These are phyloP conservation scores for Drosophila sturtevanti DNA, from an alignment of 1,140 invertebrate genomes.

Conservation along the genomic window DNA sequence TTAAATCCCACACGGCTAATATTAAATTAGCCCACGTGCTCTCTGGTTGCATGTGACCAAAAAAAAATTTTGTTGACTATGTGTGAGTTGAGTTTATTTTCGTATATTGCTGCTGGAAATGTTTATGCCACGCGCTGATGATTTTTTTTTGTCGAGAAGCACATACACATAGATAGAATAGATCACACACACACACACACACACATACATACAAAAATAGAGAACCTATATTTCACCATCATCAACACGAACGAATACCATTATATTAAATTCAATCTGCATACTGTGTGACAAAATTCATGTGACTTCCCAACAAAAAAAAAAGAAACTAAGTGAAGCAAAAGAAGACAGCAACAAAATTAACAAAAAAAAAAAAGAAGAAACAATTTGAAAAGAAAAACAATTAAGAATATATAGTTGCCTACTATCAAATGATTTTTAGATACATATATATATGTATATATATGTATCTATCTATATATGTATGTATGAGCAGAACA, in stretches of 20 bases:
- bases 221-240: constrained; percentile 50
- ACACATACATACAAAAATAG: constrained; percentile 30
- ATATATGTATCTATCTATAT: too few species aligned
- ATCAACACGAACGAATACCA: constrained; percentile 29
- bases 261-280: constrained; percentile 71
- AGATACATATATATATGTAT: not conserved
- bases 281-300: constrained; percentile 73
- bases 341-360: constrained; percentile 20
- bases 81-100: constrained; percentile 30
- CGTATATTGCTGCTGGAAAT: constrained; percentile 65
- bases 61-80: constrained; percentile 44
- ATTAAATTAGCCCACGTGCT: constrained; percentile 56
- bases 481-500: too few species aligned
- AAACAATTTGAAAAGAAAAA: constrained; percentile 30
- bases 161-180: not conserved
- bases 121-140: constrained; percentile 64
- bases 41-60: constrained; percentile 63
- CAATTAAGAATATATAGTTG: not conserved
- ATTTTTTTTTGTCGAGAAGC: constrained; percentile 31
- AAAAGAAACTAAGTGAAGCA: constrained; percentile 5
- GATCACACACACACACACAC: constrained; percentile 1
- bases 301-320: constrained; percentile 48
- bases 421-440: not conserved
- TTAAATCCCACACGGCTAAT: constrained; percentile 17
- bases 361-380: constrained; percentile 37